Conservation (phyloP, 2,797 vertebrate genomes). For the Propithecus perrieri region DNA sequence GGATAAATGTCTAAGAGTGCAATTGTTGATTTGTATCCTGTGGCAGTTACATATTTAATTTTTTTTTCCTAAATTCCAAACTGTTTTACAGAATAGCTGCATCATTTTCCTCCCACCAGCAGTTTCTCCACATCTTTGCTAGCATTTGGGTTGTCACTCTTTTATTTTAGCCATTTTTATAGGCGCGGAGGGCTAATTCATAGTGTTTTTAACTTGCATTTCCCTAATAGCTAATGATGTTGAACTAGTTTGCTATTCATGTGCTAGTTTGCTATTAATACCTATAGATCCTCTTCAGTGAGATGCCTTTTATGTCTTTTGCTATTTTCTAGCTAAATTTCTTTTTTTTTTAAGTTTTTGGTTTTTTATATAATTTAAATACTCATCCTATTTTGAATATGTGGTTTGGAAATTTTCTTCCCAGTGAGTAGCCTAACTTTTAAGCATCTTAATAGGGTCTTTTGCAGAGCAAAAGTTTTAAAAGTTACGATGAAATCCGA, state of each 20-base stretch:
- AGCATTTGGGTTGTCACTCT: background rate
- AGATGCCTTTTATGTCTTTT: background rate
- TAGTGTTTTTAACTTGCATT: background rate
- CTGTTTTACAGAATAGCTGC: background rate
- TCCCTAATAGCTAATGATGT: background rate
- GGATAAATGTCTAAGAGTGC: background rate
- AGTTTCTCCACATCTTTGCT: background rate
- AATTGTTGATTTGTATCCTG: background rate
- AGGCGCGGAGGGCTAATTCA: background rate
- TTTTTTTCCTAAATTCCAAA: background rate
- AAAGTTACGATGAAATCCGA: background rate
- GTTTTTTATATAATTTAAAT: background rate
- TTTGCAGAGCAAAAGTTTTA: background rate
- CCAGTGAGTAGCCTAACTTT: background rate
- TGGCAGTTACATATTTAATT: no score
- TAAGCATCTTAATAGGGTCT: background rate
- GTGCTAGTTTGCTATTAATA: background rate
- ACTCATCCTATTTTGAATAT: background rate
- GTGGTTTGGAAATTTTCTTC: background rate
- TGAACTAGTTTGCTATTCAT: no score
- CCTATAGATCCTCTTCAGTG: background rate
- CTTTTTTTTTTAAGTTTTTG: background rate
- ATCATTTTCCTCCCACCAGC: background rate
- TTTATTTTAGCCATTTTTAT: background rate
- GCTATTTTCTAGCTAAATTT: background rate